Conservation (phyloP, 2,888 invertebrate genomes). For the Chelonus formosanus region DNA sequence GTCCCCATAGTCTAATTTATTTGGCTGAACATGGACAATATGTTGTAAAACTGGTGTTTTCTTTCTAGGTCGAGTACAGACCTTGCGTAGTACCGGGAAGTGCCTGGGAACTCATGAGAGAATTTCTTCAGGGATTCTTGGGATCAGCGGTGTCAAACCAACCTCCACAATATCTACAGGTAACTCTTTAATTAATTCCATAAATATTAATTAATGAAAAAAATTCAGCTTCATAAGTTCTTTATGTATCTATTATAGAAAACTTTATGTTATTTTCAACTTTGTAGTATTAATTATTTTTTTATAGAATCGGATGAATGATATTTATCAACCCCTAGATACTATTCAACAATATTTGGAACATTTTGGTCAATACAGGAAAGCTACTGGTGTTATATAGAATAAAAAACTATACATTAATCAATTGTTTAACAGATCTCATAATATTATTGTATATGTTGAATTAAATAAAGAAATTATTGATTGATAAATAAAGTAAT, state of each 20-base stretch:
- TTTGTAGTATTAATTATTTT: constrained; percentile 11
- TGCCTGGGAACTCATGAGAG: constrained; percentile 91
- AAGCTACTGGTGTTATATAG: constrained; percentile 72
- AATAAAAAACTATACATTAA: too few species aligned
- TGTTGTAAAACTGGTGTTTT: not conserved
- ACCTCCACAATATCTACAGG: constrained; percentile 77
- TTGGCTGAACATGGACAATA: too few species aligned
- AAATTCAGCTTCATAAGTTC: constrained; percentile 10
- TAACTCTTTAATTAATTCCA: constrained; percentile 36
- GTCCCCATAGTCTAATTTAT: too few species aligned
- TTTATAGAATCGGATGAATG: constrained; percentile 77
- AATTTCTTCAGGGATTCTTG: constrained; percentile 90
- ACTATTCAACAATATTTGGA: constrained; percentile 94
- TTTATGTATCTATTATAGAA: constrained; percentile 1
- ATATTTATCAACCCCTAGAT: constrained; percentile 88
- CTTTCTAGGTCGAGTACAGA: constrained; percentile 81
- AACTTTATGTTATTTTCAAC: not conserved
- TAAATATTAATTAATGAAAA: not conserved
- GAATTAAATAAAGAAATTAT: too few species aligned
- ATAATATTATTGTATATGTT: too few species aligned
- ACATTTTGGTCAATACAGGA: constrained; percentile 89
- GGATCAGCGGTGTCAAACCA: constrained; percentile 79
- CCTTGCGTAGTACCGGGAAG: constrained; percentile 88
- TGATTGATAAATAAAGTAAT: too few species aligned
- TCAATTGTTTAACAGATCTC: too few species aligned